Evolutionary conservation across 2,888 invertebrate species (phyloP).

Genomic region (Globia sparganii): DNA sequence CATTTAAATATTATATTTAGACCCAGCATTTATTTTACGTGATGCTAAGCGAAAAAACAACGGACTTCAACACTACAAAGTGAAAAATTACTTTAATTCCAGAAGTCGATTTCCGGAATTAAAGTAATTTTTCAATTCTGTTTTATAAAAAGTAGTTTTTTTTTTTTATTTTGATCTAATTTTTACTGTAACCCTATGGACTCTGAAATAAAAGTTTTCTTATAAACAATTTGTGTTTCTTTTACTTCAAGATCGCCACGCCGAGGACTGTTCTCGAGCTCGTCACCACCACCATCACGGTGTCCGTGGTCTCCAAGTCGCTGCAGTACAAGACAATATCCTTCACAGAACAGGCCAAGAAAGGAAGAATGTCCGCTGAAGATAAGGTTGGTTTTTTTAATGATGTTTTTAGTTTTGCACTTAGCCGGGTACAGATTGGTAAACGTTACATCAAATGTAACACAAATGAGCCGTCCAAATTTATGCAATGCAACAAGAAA

Average conservation of each 20-base stretch:
- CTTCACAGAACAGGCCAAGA: not conserved
- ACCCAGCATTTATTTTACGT: too few species aligned
- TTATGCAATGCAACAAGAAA: not conserved
- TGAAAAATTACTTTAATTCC: too few species aligned
- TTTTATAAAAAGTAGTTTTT: too few species aligned
- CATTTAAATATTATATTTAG: not conserved
- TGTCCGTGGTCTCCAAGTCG: constrained; percentile 11
- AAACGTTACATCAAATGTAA: not conserved
- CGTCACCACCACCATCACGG: constrained; percentile 16
- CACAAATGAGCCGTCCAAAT: not conserved
- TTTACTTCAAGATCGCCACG: not conserved
- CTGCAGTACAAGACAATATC: not conserved
- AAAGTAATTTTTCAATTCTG: too few species aligned
- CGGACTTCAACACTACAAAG: too few species aligned
- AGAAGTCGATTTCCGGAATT: too few species aligned
- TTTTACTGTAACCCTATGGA: not conserved
- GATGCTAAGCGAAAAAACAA: too few species aligned
- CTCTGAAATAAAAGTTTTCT: not conserved
- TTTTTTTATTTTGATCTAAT: not conserved
- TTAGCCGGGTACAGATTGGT: not conserved
- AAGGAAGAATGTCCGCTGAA: not conserved
- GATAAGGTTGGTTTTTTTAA: not conserved
- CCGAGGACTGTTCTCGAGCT: constrained; percentile 19
- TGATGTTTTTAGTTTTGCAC: not conserved
- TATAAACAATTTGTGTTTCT: not conserved